phyloP scores from a whole-genome alignment of 2,113 vertebrate species.

The Microcebus lehilahytsara region DNA sequence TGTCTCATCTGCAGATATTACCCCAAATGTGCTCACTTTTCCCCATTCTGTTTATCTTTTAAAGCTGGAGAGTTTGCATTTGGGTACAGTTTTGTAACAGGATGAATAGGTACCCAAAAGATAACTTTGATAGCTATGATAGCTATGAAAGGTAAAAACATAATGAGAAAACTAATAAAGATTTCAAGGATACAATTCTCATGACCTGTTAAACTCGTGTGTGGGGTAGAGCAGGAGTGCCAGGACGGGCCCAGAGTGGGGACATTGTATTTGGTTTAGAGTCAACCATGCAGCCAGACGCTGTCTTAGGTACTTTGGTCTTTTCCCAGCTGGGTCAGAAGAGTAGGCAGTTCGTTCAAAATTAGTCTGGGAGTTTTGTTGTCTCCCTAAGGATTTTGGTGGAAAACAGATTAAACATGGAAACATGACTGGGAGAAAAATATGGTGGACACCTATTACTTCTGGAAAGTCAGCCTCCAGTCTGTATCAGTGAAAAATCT shows the following conservation, averaged over 20 bases:
- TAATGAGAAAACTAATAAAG: constrained; percentile 78
- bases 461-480: not conserved
- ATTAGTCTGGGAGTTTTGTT: not conserved
- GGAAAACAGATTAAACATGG: constrained; percentile 15
- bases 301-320: not conserved
- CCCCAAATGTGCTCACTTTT: constrained; percentile 55
- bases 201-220: constrained; percentile 47
- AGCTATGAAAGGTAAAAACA: constrained; percentile 72
- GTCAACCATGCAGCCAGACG: not conserved
- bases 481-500: not conserved
- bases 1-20: constrained; percentile 71
- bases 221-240: not conserved
- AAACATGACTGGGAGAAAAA: not conserved
- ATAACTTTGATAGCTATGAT: constrained; percentile 72
- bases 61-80: constrained; percentile 72
- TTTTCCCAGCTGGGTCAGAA: not conserved
- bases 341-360: not conserved
- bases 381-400: constrained; percentile 6
- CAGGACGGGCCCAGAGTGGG: not conserved
- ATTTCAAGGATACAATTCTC: constrained; percentile 59
- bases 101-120: constrained; percentile 77
- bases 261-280: not conserved
- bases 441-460: not conserved
- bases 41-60: constrained; percentile 71
- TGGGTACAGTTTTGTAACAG: constrained; percentile 72